Evolutionary conservation across 2,888 invertebrate genomes (phyloP), one percentile per base, ranked within the genome.

Genomic region (Drosophila sordidula): DNA sequence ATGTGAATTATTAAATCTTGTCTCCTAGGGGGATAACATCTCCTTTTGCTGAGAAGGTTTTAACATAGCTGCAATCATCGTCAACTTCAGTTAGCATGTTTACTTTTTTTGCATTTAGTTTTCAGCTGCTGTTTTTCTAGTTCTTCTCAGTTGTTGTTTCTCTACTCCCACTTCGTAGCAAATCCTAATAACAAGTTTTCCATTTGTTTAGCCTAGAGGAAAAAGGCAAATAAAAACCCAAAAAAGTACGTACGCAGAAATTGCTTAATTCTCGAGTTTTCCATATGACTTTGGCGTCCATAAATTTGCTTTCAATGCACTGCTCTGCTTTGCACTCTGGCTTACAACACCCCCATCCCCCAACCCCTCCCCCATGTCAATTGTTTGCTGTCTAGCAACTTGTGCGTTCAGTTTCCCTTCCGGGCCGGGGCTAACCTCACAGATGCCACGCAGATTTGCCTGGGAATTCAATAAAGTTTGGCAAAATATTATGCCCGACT

Each of bases 391-490:
- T 82, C 87, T 73, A 71, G 63, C 62, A 88, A 83, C 69, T 88
- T 86, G 59, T 61, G 62, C 62, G 57, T 70, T 49, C 36, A 44
- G 38, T 29, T 38, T 52, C 50, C 58, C 46, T 50, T 42, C 34
- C 67, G 61, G 47, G 42, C 26, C n/a, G 9, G 9, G 41, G 55
- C 66, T 32, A 59, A 67, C 67, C 67, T 67, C 62, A 46, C 65
- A 70, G 72, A 75, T 81, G 78, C 70, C 75, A 75, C 72, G 80
- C 88, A 86, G 82, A 79, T 89, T 87, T 75, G 69, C 66, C 61
- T 63, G 81, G 75, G 80, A 89, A 86, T 86, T 89, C 88, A 89
- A 89, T 86, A 86, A 89, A 89, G 89, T 86, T 86, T 89, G 82
- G 74, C 86, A 80, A 88, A 89, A 88, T 88, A 88, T 87, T 87